Base-by-base conservation (phyloP, 2,797 vertebrate genomes). In the Acipenser ruthenus region DNA sequence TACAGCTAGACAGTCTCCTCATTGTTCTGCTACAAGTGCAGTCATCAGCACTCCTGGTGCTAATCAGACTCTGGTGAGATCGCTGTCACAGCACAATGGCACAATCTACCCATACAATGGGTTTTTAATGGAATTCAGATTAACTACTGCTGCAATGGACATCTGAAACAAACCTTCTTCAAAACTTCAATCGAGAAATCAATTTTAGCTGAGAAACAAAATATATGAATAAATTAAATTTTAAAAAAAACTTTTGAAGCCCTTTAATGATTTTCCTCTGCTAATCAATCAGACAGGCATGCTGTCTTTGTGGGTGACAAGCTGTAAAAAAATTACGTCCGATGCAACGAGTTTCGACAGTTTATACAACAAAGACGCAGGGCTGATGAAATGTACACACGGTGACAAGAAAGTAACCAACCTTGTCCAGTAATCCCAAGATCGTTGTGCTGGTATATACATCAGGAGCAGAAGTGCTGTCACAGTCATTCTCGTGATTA, bases 391-490 rank as follows among this genome's bases (percentile, higher is more conserved):
- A 65, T 65, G 49, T 56, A 65, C 49, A 59, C 53, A 49, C 7
- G 10, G 55, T 58, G 55, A 58, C 11, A 58, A 58, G 9, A 58
- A 58, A 6, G 65, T 55, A 58, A 49, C 37, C 49, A 65, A 53
- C 23, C 4, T 12, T 56, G 47, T 65, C 65, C 15, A 59, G 48
- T 65, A 1, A 65, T 65, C 65, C 65, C 59, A 37, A 58, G 15
- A 8, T 23, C 10, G 59, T 58, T 65, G 49, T 65, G 55, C 65
- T 58, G 56, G 65, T 58, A 59, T 65, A 65, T 58, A 65, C 53
- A 59, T 49, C 49, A 55, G 56, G 53, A 13, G n/a, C 37, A 23
- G 12, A n/a, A 58, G 59, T 15, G 53, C 65, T n/a, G n/a, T 58
- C 6, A 58, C 1, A 58, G 55, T 4, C 23, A 37, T 37, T 2